A percentile compares a stretch with the other conserved stretches of the same genome.
These are phyloP conservation scores for Acanthurus lineatus DNA, from an alignment of 2,797 vertebrate genomes.

Conservation along the genomic window DNA sequence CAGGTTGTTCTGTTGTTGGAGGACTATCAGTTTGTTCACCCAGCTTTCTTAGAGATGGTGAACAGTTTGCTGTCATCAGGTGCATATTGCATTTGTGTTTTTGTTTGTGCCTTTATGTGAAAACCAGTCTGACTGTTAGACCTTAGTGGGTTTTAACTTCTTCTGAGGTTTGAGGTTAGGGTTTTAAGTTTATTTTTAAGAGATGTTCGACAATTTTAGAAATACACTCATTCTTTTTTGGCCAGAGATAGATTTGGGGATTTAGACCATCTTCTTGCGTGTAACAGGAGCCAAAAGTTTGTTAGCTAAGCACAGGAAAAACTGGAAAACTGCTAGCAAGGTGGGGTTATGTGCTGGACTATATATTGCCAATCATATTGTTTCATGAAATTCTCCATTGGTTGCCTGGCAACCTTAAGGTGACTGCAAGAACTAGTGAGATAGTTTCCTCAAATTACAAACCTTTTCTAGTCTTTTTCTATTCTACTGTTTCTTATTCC, in stretches of 20 bases:
- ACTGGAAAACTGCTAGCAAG: not conserved
- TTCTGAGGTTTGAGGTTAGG: not conserved
- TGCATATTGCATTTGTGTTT: conserved; percentile 49
- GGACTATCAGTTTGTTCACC: conserved; percentile 95
- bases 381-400: too few species aligned
- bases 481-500: not conserved
- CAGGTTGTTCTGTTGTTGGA: conserved; percentile 94
- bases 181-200: not conserved
- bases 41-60: conserved; percentile 95
- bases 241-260: not conserved
- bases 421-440: not conserved
- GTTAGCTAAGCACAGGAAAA: not conserved
- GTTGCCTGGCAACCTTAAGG: not conserved
- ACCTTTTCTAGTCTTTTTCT: not conserved
- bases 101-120: conserved; percentile 15
- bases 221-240: not conserved
- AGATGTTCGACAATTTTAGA: not conserved
- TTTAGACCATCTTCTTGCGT: not conserved
- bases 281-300: not conserved
- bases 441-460: not conserved
- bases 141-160: not conserved
- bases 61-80: conserved; percentile 98
- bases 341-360: not conserved
- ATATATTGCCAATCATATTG: too few species aligned
- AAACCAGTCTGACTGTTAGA: not conserved